Percentiles rank a stretch among this genome's conserved stretches.
Conservation (phyloP, 2,113 vertebrate genomes). For the Microcebus ravelobensis region DNA sequence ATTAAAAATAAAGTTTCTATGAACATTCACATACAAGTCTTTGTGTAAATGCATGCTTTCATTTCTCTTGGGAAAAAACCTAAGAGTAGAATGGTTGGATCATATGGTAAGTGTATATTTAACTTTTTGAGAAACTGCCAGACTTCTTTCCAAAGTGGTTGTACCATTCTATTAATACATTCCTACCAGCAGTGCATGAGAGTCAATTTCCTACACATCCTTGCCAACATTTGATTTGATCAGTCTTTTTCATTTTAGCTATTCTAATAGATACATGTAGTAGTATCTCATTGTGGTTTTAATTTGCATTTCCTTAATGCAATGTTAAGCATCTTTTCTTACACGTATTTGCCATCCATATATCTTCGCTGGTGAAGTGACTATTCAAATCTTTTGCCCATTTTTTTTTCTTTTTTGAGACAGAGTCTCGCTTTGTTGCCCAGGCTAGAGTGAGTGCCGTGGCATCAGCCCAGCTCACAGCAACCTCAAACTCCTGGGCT, state of each 20-base stretch:
- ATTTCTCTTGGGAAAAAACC: neutral
- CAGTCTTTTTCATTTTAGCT: neutral
- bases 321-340: neutral
- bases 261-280: neutral
- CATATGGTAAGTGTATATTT: neutral
- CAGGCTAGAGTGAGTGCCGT: too few species aligned
- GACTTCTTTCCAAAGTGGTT: neutral
- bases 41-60: neutral
- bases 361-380: neutral
- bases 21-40: neutral
- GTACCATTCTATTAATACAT: neutral
- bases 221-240: neutral
- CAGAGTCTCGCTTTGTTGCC: too few species aligned
- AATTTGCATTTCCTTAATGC: neutral
- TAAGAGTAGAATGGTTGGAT: neutral
- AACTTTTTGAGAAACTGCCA: neutral
- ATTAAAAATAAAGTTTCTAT: slow-evolving; percentile 13
- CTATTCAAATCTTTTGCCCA: neutral
- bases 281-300: neutral
- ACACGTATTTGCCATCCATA: neutral
- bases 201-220: neutral
- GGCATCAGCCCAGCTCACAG: too few species aligned
- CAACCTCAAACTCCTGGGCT: too few species aligned
- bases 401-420: neutral
- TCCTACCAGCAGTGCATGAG: neutral